These are phyloP conservation scores for Empidonax traillii DNA, from an alignment of 2,113 vertebrate genomes.

Conservation along the genomic window DNA sequence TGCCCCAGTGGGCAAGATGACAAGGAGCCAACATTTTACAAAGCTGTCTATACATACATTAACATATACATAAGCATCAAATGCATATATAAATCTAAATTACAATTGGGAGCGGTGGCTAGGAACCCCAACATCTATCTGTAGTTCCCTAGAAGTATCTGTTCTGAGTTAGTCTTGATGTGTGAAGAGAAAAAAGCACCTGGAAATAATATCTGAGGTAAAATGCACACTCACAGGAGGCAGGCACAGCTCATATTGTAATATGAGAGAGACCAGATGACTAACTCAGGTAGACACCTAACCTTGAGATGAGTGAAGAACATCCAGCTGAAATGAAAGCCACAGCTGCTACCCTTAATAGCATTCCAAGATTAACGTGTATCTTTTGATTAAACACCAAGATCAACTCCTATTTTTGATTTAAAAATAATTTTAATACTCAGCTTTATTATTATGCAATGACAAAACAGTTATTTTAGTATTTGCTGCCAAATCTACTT, in stretches of 20 bases:
- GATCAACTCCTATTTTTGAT: neutral
- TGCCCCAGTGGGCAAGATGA: neutral
- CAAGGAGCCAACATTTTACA: neutral
- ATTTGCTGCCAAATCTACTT: neutral
- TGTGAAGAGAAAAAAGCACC: neutral
- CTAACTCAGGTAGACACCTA: neutral
- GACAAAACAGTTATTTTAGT: neutral
- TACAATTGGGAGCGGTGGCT: neutral
- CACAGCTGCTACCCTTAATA: neutral
- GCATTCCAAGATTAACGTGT: rapidly evolving
- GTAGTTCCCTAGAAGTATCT: neutral
- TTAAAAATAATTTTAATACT: neutral
- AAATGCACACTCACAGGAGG: neutral
- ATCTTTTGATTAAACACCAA: neutral
- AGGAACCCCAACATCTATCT: neutral
- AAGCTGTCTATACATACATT: neutral
- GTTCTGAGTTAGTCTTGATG: neutral
- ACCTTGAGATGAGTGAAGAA: neutral
- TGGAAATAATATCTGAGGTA: neutral
- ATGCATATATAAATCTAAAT: neutral
- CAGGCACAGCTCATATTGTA: neutral
- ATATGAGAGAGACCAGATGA: neutral
- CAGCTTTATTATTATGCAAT: neutral
- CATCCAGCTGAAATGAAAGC: neutral
- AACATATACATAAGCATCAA: neutral